Conservation (phyloP, 2,113 vertebrate species). For the Ibidorhyncha struthersii region DNA sequence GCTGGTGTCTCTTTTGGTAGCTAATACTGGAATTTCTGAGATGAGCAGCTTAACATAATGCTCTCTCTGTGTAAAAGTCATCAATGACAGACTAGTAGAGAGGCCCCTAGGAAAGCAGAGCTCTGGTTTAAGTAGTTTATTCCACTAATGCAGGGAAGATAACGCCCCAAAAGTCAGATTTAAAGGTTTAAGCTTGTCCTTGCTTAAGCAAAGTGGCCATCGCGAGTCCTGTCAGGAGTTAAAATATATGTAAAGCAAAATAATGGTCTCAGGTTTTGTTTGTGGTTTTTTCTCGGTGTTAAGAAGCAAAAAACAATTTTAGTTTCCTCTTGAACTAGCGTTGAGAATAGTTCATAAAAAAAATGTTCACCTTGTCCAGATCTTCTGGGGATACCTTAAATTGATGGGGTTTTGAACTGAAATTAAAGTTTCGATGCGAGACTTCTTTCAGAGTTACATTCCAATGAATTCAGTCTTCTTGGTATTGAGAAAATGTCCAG, state of each 20-base stretch:
- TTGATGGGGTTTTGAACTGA: not conserved
- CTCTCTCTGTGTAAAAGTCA: not conserved
- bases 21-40: not conserved
- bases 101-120: not conserved
- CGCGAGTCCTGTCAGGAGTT: not conserved
- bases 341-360: not conserved
- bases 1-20: not conserved
- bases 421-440: not conserved
- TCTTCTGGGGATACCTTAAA: not conserved
- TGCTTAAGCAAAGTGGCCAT: not conserved
- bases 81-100: not conserved
- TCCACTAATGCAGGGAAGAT: not conserved
- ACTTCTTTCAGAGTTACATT: slow-evolving; percentile 19
- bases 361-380: not conserved
- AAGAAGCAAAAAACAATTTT: not conserved
- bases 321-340: not conserved
- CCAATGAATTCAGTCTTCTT: slow-evolving; percentile 19
- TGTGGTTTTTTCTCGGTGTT: not conserved
- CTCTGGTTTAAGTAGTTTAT: slow-evolving; percentile 4
- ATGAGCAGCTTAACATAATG: slow-evolving; percentile 7
- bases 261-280: not conserved
- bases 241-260: not conserved
- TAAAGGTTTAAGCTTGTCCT: not conserved
- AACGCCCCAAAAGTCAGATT: not conserved
- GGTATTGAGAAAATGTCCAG: slow-evolving; percentile 25